Conservation (phyloP, 2,113 vertebrate species). For the Cochlearius cochlearius region DNA sequence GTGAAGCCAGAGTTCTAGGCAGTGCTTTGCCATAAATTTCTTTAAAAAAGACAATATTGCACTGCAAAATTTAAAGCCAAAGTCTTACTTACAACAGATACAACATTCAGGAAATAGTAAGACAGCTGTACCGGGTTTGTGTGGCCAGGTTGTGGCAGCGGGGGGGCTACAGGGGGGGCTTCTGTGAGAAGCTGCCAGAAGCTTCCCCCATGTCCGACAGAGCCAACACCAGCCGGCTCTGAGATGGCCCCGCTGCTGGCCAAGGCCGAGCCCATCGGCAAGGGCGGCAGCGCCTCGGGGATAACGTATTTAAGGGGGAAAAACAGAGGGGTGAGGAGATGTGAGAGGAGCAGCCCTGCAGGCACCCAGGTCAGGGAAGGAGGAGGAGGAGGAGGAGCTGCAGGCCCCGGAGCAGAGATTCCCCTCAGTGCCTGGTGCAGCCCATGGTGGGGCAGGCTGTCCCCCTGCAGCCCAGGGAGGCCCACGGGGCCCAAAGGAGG, state of each 20-base stretch:
- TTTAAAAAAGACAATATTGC: neutral
- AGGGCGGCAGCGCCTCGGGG: neutral
- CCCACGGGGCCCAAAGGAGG: no score
- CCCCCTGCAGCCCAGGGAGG: no score
- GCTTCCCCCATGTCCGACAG: neutral
- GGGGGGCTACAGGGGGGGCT: neutral
- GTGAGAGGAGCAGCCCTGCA: neutral
- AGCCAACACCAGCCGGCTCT: neutral
- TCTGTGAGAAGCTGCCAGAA: neutral
- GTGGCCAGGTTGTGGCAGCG: neutral
- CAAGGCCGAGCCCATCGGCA: neutral
- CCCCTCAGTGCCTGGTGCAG: neutral
- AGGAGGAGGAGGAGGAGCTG: neutral
- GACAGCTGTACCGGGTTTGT: neutral
- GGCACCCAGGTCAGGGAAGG: neutral
- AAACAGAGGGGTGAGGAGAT: neutral
- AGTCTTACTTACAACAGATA: neutral
- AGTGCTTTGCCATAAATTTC: neutral
- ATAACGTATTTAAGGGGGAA: neutral
- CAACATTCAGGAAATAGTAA: neutral
- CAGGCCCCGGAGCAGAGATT: neutral
- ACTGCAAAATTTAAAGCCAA: neutral
- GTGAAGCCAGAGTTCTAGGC: neutral
- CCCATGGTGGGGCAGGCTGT: neutral
- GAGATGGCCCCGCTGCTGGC: neutral